Conservation (phyloP, 2,113 vertebrate species). For the Eublepharis macularius region DNA sequence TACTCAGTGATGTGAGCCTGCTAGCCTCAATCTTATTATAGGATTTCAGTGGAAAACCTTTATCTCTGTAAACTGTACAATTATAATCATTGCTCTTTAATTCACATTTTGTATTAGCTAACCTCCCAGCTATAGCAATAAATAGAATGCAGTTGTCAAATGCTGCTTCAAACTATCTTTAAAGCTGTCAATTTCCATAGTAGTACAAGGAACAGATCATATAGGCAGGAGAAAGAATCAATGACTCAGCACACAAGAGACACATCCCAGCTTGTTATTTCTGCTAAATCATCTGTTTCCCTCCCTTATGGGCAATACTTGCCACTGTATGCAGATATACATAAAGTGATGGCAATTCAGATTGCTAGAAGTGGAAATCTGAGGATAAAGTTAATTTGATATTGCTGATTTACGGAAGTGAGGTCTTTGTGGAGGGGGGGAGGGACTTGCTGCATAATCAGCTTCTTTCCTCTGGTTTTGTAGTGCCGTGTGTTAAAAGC, state of each 20-base stretch:
- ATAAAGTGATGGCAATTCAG: conserved; percentile 3
- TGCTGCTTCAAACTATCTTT: background rate
- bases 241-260: conserved; percentile 6
- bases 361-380: background rate
- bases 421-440: background rate
- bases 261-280: background rate
- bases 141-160: background rate
- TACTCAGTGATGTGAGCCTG: conserved; percentile 29
- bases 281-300: conserved; percentile 25
- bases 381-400: conserved; percentile 28
- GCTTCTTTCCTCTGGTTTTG: conserved; percentile 43
- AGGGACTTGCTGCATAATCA: conserved; percentile 47
- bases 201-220: background rate
- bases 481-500: background rate
- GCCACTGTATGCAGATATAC: conserved; percentile 5
- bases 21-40: conserved; percentile 27
- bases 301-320: rapidly evolving
- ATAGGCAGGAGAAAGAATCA: conserved; percentile 8
- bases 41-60: conserved; percentile 56
- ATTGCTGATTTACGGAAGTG: conserved; percentile 13
- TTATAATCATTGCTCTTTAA: background rate
- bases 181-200: conserved; percentile 10
- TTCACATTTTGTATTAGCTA: conserved; percentile 4
- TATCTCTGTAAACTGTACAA: background rate
- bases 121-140: background rate